phyloP scores from a whole-genome alignment of 1,140 invertebrate species.

The Drosophila punjabiensis region DNA sequence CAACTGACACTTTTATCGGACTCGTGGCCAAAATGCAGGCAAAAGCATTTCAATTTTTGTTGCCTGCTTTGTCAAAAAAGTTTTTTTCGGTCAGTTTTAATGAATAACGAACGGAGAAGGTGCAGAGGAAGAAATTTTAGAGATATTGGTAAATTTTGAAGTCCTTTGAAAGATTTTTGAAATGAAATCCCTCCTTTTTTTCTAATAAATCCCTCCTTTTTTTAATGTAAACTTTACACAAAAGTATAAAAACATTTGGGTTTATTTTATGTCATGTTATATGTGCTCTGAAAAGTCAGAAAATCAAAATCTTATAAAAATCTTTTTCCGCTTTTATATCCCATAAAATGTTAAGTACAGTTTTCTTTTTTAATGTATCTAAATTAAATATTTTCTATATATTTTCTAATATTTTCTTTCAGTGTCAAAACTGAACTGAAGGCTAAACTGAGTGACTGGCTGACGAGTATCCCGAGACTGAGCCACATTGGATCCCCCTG shows the following conservation, averaged over 20 bases:
- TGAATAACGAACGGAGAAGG: conserved; percentile 48
- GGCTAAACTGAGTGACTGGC: conserved; percentile 31
- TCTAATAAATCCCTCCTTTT: not conserved
- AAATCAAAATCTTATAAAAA: not conserved
- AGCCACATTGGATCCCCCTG: conserved; percentile 37
- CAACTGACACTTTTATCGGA: conserved; percentile 71
- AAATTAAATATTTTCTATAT: too few relatives aligned
- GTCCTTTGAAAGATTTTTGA: not conserved
- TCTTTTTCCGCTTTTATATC: not conserved
- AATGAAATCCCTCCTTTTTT: not conserved
- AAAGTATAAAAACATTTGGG: not conserved
- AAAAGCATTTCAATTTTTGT: conserved; percentile 40
- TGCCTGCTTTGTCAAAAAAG: conserved; percentile 41
- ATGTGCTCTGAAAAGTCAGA: not conserved
- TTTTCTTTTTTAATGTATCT: not conserved
- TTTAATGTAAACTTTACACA: too few relatives aligned
- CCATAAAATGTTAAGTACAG: not conserved
- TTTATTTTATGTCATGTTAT: not conserved
- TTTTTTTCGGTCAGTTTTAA: conserved; percentile 54
- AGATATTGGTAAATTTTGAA: not conserved
- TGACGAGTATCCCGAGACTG: conserved; percentile 29
- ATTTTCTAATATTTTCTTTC: not conserved
- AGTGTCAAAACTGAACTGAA: conserved; percentile 3
- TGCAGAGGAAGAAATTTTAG: conserved; percentile 5
- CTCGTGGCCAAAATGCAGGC: conserved; percentile 61